A percentile compares a stretch with the other conserved stretches of the same genome.
phyloP scores from a whole-genome alignment of 1,140 invertebrate genomes.

The Drosophila sp. region DNA sequence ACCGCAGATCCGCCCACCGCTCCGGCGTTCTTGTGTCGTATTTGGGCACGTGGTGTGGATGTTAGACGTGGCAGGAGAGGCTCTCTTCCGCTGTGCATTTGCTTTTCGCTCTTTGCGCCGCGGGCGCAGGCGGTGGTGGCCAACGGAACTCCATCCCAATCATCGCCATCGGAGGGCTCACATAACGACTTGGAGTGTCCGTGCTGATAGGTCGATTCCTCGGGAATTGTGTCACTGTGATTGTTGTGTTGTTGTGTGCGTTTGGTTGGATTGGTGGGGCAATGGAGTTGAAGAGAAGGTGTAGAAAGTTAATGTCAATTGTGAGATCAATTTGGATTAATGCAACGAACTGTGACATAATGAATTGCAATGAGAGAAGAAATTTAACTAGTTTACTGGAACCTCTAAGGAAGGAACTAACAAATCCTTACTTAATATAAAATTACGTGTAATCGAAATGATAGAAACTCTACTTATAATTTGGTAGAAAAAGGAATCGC shows the following conservation, averaged over 20 bases:
- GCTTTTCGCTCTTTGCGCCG: conserved; percentile 54
- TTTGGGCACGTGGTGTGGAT: conserved; percentile 76
- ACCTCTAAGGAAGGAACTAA: conserved; percentile 16
- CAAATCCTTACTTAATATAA: conserved; percentile 6
- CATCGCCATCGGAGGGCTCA: conserved; percentile 73
- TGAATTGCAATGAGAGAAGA: conserved; percentile 43
- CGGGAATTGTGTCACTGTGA: conserved; percentile 84
- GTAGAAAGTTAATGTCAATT: conserved; percentile 80
- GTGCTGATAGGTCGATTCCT: conserved; percentile 80
- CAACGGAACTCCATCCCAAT: conserved; percentile 74
- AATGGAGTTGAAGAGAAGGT: conserved; percentile 73
- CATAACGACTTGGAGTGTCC: conserved; percentile 81
- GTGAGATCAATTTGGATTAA: conserved; percentile 62
- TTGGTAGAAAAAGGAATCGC: neutral
- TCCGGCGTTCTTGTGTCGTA: conserved; percentile 70
- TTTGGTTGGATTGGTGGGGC: conserved; percentile 44
- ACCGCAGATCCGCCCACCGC: conserved; percentile 60
- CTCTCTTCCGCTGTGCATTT: conserved; percentile 66
- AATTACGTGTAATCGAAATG: neutral
- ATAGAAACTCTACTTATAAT: conserved; percentile 2
- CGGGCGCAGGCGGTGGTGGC: conserved; percentile 28
- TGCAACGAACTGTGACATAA: conserved; percentile 42
- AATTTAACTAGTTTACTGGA: conserved; percentile 48
- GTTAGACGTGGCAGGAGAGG: conserved; percentile 73
- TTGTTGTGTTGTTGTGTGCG: conserved; percentile 45